Conservation (phyloP, 37 sponge, comb jelly and placozoan species). For the Ephydatia muelleri region DNA sequence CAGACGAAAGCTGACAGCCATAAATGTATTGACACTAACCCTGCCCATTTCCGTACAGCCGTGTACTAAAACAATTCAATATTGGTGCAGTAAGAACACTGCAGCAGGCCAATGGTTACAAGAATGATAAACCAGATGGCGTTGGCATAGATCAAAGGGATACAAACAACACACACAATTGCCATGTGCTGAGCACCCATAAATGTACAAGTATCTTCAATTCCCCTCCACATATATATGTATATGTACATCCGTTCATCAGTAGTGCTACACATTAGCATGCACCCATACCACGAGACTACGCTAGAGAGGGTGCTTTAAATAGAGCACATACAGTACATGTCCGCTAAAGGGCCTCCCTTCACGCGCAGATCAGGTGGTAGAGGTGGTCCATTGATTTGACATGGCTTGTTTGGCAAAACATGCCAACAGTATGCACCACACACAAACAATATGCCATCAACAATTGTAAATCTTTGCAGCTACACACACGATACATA, state of each 20-base stretch:
- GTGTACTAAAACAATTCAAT: background rate
- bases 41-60: background rate
- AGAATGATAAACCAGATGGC: background rate
- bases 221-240: background rate
- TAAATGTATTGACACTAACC: background rate
- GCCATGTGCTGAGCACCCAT: too few relatives aligned
- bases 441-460: conserved; percentile 20
- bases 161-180: too few relatives aligned
- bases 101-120: background rate
- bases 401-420: background rate
- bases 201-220: too few relatives aligned
- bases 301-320: background rate
- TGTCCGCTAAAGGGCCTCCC: background rate
- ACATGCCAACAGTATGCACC: background rate
- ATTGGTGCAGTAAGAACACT: background rate
- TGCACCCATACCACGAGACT: background rate
- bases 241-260: background rate
- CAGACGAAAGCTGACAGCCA: background rate
- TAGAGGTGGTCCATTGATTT: background rate
- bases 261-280: background rate
- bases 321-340: background rate
- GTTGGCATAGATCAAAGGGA: background rate
- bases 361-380: background rate
- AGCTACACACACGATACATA: too few relatives aligned
- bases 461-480: too few relatives aligned